Evolutionary conservation across 2,113 vertebrate species (phyloP).

Genomic region (Leptobrachium ailaonicum): DNA sequence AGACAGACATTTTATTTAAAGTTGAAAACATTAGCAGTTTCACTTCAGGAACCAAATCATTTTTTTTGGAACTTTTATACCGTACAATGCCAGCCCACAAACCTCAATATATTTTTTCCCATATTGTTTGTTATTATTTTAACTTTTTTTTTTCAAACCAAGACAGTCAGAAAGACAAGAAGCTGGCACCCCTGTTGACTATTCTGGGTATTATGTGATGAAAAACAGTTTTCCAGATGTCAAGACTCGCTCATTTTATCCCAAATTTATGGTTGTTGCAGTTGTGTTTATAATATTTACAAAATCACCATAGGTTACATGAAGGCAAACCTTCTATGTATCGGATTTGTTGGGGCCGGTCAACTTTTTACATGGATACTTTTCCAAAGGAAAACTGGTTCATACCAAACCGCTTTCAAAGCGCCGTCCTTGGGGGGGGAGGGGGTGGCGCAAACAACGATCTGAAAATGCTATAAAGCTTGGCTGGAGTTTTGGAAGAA

Average conservation of each 20-base stretch:
- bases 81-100: slow-evolving; percentile 40
- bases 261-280: slow-evolving; percentile 32
- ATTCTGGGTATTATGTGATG: slow-evolving; percentile 36
- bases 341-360: slow-evolving; percentile 12
- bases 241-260: slow-evolving; percentile 34
- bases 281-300: slow-evolving; percentile 39
- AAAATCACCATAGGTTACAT: slow-evolving; percentile 40
- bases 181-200: slow-evolving; percentile 30
- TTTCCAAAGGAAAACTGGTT: slow-evolving; percentile 13
- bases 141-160: slow-evolving; percentile 41
- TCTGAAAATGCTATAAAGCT: not conserved
- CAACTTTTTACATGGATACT: not conserved
- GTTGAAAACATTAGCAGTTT: slow-evolving; percentile 38
- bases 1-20: slow-evolving; percentile 27
- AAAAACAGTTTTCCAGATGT: slow-evolving; percentile 45
- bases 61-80: slow-evolving; percentile 15
- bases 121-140: slow-evolving; percentile 46
- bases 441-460: no score
- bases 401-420: slow-evolving; percentile 33
- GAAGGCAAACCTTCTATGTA: not conserved
- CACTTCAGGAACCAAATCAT: slow-evolving; percentile 3
- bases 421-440: not conserved
- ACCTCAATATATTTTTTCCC: slow-evolving; percentile 38
- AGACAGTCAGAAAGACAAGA: slow-evolving; percentile 44
- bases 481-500: slow-evolving; percentile 1